Base-by-base conservation (phyloP, 2,113 vertebrate genomes). In the Chauna torquata region DNA sequence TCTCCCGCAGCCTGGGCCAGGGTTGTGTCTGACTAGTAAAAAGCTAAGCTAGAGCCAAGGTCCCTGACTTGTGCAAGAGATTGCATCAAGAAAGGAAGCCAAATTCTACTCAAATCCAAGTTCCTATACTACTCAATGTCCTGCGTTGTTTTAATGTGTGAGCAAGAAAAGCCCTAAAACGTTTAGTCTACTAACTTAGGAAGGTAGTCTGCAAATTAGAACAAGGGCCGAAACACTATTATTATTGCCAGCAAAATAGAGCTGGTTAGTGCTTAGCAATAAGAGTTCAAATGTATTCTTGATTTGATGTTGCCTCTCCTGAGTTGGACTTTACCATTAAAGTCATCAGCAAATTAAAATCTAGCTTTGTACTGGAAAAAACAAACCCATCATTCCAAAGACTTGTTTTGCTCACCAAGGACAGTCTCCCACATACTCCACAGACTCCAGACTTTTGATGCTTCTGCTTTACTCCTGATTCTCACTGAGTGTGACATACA, bases 401-500 rank as follows among this genome's bases (percentile, higher is more conserved):
- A 44, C 24, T 47, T 75, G 44, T 22, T 83, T 34, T 80, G 64
- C 96, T 98, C 96, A 98, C 98, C 98, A 0, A 42, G 13, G 11
- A 94, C 77, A 70, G 92, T 86, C 62, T 95, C 22, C 97, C 97
- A 98, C 0, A 36, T 42, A 84, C 90, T 98, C 98, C 98, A 98
- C 9, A 13, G 14, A 93, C 98, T 98, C 97, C 97, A 98, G 16
- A 28, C 10, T 61, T 82, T 57, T 28, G 62, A 86, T 32, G 32
- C 7, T 57, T 85, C 58, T 25, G 90, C 85, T 55, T 55, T 65
- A 52, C 96, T 94, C 69, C 97, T 97, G 17, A 98, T 97, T 86
- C 98, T 98, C 55, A 98, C 90, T 0, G 92, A 97, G 25, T 98
- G 98, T 19, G 95, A 68, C 3, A 77, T 88, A 50, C 98, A 98